These are phyloP conservation scores for Lithobates sylvaticus DNA, from an alignment of 2,797 vertebrate species.

Conservation along the genomic window DNA sequence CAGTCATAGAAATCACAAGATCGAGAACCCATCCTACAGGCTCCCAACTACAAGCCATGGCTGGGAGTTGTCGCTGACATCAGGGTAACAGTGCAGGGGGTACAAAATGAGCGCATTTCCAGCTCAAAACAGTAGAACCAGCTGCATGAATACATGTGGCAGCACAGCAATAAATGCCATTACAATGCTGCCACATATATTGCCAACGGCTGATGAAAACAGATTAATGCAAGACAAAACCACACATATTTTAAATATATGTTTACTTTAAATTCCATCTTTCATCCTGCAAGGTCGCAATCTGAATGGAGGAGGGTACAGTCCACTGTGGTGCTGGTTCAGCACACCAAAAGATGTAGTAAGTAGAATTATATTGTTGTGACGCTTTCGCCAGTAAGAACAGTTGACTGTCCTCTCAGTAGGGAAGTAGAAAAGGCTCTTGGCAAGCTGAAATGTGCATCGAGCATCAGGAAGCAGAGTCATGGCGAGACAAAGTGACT, in stretches of 20 bases:
- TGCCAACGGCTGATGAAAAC: too few species aligned
- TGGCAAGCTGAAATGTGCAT: conserved; percentile 62
- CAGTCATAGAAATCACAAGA: too few species aligned
- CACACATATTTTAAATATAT: conserved; percentile 67
- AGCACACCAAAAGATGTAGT: conserved; percentile 79
- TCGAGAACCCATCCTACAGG: too few species aligned
- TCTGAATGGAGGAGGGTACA: conserved; percentile 93
- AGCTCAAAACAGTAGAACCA: too few species aligned
- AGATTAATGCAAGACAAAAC: background rate
- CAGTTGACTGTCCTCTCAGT: conserved; percentile 60
- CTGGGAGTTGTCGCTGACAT: too few species aligned
- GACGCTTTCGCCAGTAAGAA: conserved; percentile 64
- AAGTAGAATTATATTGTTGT: conserved; percentile 64
- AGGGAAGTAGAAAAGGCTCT: conserved; percentile 69
- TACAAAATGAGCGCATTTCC: too few species aligned
- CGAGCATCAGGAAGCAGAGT: conserved; percentile 47
- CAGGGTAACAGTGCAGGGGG: too few species aligned
- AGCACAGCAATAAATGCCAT: too few species aligned
- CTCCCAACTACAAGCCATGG: too few species aligned
- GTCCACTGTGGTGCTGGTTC: conserved; percentile 86
- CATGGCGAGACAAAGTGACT: conserved; percentile 57
- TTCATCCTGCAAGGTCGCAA: conserved; percentile 74
- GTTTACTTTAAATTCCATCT: conserved; percentile 80
- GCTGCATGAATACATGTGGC: too few species aligned
- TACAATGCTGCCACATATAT: too few species aligned